These are phyloP conservation scores for Lagopus muta DNA, from an alignment of 2,113 vertebrate species.

Conservation along the genomic window DNA sequence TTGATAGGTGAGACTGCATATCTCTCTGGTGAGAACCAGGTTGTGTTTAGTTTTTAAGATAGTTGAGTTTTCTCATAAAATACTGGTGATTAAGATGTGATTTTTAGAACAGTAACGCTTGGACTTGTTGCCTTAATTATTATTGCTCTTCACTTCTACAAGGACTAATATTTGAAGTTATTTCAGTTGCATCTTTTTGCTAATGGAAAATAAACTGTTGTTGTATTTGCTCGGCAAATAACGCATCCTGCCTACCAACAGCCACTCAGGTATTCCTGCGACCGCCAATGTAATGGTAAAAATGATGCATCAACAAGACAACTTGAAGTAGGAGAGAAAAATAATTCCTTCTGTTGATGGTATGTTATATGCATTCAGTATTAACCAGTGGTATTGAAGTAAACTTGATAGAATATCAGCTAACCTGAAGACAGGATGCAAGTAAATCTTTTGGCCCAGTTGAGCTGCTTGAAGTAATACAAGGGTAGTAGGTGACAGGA, in stretches of 20 bases:
- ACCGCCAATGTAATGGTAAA: neutral
- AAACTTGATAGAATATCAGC: neutral
- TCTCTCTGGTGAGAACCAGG: neutral
- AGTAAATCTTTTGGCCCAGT: neutral
- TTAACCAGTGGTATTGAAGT: neutral
- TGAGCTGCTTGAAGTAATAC: neutral
- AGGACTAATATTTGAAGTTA: neutral
- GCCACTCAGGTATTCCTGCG: neutral
- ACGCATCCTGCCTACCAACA: fast-evolving
- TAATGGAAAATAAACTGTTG: neutral
- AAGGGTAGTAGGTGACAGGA: neutral
- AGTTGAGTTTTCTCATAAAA: neutral
- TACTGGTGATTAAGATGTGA: no score
- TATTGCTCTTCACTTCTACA: neutral
- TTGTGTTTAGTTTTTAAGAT: neutral
- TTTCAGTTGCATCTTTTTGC: neutral
- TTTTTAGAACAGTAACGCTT: neutral
- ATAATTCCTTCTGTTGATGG: neutral
- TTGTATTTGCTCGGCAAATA: neutral
- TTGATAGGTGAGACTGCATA: neutral
- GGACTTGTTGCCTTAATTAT: neutral
- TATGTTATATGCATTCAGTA: fast-evolving
- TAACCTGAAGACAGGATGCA: neutral
- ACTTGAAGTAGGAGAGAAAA: neutral
- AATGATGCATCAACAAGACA: neutral